Evolutionary conservation across 2,888 invertebrate genomes (phyloP).

Genomic region (Drosophila prostipennis): DNA sequence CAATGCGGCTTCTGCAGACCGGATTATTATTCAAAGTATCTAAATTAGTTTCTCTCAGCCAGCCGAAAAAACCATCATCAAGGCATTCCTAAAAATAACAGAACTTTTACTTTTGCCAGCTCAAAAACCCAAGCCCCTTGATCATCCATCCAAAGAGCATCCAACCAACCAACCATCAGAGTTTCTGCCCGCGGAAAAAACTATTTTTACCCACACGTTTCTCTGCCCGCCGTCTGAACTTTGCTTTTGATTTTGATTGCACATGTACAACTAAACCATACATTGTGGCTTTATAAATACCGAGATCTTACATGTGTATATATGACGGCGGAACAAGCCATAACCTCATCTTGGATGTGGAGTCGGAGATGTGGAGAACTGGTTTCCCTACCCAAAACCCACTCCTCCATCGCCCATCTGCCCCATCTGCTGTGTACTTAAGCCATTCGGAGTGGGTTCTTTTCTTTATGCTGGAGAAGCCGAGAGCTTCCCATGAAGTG

Average conservation of each 20-base stretch:
- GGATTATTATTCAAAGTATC: conserved; percentile 13
- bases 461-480: conserved; percentile 29
- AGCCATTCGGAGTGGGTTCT: conserved; percentile 40
- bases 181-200: conserved; percentile 30
- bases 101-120: conserved; percentile 75
- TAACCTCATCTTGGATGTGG: conserved; percentile 49
- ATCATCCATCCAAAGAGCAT: conserved; percentile 13
- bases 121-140: conserved; percentile 21
- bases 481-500: conserved; percentile 35
- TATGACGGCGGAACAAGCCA: conserved; percentile 74
- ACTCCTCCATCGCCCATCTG: conserved; percentile 7
- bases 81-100: conserved; percentile 61
- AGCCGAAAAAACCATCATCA: conserved; percentile 13
- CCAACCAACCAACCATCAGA: conserved; percentile 23
- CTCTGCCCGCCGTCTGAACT: conserved; percentile 42
- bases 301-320: conserved; percentile 60
- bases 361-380: conserved; percentile 42
- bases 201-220: conserved; percentile 71
- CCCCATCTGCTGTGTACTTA: conserved; percentile 67
- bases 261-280: conserved; percentile 55
- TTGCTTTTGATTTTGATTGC: conserved; percentile 44
- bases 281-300: conserved; percentile 63
- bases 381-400: conserved; percentile 50
- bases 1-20: conserved; percentile 15
- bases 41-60: conserved; percentile 14